Evolutionary conservation across 2,113 vertebrate genomes (phyloP).

Genomic region (Puntigrus tetrazona): DNA sequence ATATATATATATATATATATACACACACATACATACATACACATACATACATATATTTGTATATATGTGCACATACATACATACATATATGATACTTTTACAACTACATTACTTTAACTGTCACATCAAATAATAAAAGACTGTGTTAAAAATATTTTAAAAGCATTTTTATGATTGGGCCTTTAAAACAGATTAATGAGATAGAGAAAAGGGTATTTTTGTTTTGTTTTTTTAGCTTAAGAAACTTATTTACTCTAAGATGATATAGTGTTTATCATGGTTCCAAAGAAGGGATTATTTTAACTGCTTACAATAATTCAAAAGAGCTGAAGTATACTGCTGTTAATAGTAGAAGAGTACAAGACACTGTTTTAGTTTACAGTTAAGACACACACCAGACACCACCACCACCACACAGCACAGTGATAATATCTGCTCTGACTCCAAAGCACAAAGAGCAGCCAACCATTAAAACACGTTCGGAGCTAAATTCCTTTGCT

Average conservation of each 20-base stretch:
- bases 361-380: neutral
- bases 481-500: constrained; percentile 3
- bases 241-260: neutral
- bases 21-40: too few relatives aligned
- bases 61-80: too few relatives aligned
- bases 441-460: neutral
- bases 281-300: too few relatives aligned
- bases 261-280: neutral
- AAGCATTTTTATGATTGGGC: too few relatives aligned
- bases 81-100: too few relatives aligned
- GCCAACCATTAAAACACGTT: neutral
- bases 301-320: neutral
- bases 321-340: neutral
- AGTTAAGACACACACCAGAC: neutral
- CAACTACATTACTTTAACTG: too few relatives aligned
- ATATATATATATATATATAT: too few relatives aligned
- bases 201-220: too few relatives aligned
- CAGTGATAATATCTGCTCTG: neutral
- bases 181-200: too few relatives aligned
- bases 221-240: neutral
- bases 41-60: too few relatives aligned
- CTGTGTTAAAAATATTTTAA: too few relatives aligned
- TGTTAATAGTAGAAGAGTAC: neutral
- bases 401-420: neutral
- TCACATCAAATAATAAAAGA: too few relatives aligned